A percentile compares a stretch with the other conserved stretches of the same genome.
Evolutionary conservation across 2,888 invertebrate genomes (phyloP).

Genomic region (Laspeyria flexula): DNA sequence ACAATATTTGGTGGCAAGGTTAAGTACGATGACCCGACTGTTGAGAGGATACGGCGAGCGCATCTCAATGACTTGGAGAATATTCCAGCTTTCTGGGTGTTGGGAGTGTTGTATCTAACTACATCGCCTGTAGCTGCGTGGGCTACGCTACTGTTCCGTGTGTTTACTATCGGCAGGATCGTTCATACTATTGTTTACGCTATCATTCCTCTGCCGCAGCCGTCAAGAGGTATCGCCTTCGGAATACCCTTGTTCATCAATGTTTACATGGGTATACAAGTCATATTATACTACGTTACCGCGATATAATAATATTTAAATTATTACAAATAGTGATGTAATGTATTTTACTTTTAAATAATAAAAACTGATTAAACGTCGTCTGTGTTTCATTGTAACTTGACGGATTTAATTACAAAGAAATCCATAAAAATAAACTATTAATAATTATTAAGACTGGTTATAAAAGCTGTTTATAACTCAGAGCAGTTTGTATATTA

Average conservation of each 20-base stretch:
- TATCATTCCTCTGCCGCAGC: constrained; percentile 87
- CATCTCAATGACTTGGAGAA: constrained; percentile 91
- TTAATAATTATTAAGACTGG: too few relatives aligned
- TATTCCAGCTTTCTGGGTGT: constrained; percentile 88
- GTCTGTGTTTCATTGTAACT: too few relatives aligned
- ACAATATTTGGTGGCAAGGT: constrained; percentile 65
- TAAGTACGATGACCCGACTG: constrained; percentile 64
- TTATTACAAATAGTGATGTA: neutral
- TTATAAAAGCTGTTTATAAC: too few relatives aligned
- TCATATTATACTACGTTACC: constrained; percentile 57
- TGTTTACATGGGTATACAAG: constrained; percentile 70
- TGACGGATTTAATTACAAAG: too few relatives aligned
- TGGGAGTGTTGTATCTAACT: constrained; percentile 86
- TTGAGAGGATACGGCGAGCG: constrained; percentile 81
- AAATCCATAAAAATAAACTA: too few relatives aligned
- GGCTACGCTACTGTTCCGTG: constrained; percentile 73
- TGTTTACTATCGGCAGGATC: constrained; percentile 84
- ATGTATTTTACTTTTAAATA: neutral
- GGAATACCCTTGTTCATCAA: constrained; percentile 57
- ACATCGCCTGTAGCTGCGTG: constrained; percentile 81
- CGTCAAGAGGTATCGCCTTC: constrained; percentile 69
- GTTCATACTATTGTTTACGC: constrained; percentile 89
- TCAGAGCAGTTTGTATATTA: too few relatives aligned
- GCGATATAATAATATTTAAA: constrained; percentile 20
- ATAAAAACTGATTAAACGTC: too few relatives aligned